Evolutionary conservation across 2,113 vertebrate genomes (phyloP).

Genomic region (Gobiocypris rarus): DNA sequence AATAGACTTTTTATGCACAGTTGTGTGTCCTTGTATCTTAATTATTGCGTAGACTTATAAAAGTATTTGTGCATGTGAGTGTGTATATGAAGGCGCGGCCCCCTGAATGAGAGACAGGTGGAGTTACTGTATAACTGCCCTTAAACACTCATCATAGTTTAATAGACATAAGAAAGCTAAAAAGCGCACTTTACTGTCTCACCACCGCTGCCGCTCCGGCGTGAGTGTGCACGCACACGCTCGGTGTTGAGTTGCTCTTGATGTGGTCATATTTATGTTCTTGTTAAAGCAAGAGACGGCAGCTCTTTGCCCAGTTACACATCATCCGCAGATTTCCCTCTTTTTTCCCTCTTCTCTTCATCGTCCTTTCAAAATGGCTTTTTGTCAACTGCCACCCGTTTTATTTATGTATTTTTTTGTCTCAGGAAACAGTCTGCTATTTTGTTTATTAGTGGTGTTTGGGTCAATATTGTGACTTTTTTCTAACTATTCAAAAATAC

Average conservation of each 20-base stretch:
- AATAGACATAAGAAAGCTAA: slow-evolving; percentile 74
- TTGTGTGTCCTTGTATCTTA: slow-evolving; percentile 62
- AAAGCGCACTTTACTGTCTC: slow-evolving; percentile 68
- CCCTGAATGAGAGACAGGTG: slow-evolving; percentile 51
- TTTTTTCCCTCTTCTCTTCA: slow-evolving; percentile 50
- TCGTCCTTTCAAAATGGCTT: slow-evolving; percentile 21
- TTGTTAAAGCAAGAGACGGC: slow-evolving; percentile 67
- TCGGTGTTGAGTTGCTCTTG: slow-evolving; percentile 63
- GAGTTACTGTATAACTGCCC: slow-evolving; percentile 61
- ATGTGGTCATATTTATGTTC: slow-evolving; percentile 75
- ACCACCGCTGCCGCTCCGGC: neutral
- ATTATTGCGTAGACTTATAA: slow-evolving; percentile 78
- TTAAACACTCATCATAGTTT: slow-evolving; percentile 80
- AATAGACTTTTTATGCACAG: slow-evolving; percentile 44
- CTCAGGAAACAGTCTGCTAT: neutral
- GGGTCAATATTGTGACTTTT: neutral
- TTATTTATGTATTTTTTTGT: neutral
- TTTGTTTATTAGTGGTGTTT: neutral
- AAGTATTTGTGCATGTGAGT: slow-evolving; percentile 51
- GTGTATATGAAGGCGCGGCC: slow-evolving; percentile 47
- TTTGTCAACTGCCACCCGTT: slow-evolving; percentile 40
- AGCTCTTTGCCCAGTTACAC: slow-evolving; percentile 30
- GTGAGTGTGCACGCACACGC: slow-evolving; percentile 59
- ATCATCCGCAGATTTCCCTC: slow-evolving; percentile 21
- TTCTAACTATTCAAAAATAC: neutral